These are phyloP conservation scores for Brenthis daphne DNA, from an alignment of 2,888 invertebrate genomes.

Conservation along the genomic window DNA sequence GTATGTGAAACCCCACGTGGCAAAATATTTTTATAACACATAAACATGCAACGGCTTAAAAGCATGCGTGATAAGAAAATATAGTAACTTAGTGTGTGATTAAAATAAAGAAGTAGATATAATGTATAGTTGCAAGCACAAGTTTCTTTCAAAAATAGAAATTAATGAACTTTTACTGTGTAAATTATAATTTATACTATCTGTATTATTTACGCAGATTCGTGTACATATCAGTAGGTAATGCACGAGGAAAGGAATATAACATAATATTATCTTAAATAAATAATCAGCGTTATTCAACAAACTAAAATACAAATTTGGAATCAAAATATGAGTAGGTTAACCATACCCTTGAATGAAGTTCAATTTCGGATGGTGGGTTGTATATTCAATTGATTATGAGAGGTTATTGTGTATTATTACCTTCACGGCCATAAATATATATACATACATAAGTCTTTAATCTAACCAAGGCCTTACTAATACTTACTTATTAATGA, in stretches of 20 bases:
- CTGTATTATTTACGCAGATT: too few relatives aligned
- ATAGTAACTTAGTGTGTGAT: conserved; percentile 11
- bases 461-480: too few relatives aligned
- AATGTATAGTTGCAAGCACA: too few relatives aligned
- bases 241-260: too few relatives aligned
- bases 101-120: too few relatives aligned
- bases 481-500: too few relatives aligned
- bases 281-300: background rate
- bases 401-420: conserved; percentile 1
- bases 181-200: too few relatives aligned
- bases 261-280: background rate
- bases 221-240: too few relatives aligned
- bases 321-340: conserved; percentile 1
- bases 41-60: conserved; percentile 60
- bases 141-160: too few relatives aligned
- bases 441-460: background rate
- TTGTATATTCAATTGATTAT: conserved; percentile 33
- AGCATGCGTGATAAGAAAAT: conserved; percentile 26
- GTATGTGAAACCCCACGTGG: conserved; percentile 52
- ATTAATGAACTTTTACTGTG: too few relatives aligned
- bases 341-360: conserved; percentile 38
- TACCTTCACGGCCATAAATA: background rate
- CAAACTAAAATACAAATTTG: conserved; percentile 7
- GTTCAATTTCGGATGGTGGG: conserved; percentile 42
- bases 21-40: conserved; percentile 59